These are phyloP conservation scores for Entomobrya proxima DNA, from an alignment of 2,888 invertebrate genomes.

Conservation along the genomic window DNA sequence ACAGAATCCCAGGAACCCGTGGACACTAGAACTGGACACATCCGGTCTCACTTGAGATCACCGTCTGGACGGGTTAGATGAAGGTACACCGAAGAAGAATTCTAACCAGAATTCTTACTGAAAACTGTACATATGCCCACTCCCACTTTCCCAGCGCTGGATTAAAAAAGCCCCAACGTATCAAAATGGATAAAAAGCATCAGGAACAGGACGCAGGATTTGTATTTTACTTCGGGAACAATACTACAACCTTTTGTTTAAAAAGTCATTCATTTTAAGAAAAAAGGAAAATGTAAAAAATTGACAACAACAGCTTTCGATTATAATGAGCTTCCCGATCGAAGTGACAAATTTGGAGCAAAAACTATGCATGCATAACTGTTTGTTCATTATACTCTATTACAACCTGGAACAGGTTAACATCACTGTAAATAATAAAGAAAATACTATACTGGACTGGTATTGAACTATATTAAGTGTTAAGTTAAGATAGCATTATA, in stretches of 20 bases:
- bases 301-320: constrained; percentile 59
- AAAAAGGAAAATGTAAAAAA: neutral
- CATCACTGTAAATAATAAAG: too few relatives aligned
- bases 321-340: constrained; percentile 63
- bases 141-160: constrained; percentile 1
- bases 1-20: constrained; percentile 80
- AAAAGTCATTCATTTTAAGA: constrained; percentile 50
- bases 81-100: constrained; percentile 78
- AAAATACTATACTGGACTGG: too few relatives aligned
- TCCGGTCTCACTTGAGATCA: constrained; percentile 93
- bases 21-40: constrained; percentile 91
- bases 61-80: constrained; percentile 95
- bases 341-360: constrained; percentile 56
- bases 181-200: neutral
- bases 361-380: neutral
- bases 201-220: neutral
- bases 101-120: constrained; percentile 1
- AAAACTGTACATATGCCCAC: neutral
- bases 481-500: too few relatives aligned
- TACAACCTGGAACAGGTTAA: too few relatives aligned
- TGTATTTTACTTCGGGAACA: constrained; percentile 44
- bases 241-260: constrained; percentile 17
- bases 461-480: too few relatives aligned
- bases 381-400: too few relatives aligned
- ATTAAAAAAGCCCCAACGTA: neutral